Percentiles rank a stretch among this genome's conserved stretches.
Conservation (phyloP, 2,113 vertebrate species). For the Archilochus colubris region DNA sequence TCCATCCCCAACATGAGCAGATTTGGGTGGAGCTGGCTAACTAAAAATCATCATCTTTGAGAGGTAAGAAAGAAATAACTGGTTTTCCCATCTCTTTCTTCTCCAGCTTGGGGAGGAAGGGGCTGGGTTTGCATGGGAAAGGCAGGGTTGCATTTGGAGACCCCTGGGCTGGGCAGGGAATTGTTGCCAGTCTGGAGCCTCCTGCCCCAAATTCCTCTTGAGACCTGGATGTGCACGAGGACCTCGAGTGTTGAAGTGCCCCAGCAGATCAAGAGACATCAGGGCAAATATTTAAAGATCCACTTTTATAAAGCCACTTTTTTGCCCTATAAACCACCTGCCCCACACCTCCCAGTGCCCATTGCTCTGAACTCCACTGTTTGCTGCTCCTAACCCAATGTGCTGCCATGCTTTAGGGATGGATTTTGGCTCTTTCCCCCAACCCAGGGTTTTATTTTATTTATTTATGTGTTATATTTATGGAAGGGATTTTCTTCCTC, state of each 20-base stretch:
- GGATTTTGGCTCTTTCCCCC: neutral
- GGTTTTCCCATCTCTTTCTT: neutral
- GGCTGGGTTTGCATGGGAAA: neutral
- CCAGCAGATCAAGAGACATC: neutral
- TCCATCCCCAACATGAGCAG: neutral
- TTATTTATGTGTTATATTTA: slow-evolving; percentile 32
- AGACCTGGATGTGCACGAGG: fast-evolving
- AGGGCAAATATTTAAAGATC: slow-evolving; percentile 67
- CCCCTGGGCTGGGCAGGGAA: neutral
- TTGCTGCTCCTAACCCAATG: neutral
- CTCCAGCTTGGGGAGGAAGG: neutral
- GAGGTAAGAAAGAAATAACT: neutral
- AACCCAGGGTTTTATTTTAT: neutral
- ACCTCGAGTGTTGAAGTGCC: neutral
- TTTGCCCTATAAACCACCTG: neutral
- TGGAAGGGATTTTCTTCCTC: slow-evolving; percentile 26
- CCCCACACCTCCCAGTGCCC: neutral
- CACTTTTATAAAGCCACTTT: slow-evolving; percentile 40
- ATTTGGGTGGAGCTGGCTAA: neutral
- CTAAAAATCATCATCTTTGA: neutral
- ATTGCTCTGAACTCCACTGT: neutral
- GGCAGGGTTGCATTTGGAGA: fast-evolving
- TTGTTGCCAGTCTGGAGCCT: fast-evolving
- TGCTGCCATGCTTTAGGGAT: neutral
- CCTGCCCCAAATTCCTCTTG: neutral